These are phyloP conservation scores for Byasa hedistus DNA, from an alignment of 2,888 invertebrate genomes.

Conservation along the genomic window DNA sequence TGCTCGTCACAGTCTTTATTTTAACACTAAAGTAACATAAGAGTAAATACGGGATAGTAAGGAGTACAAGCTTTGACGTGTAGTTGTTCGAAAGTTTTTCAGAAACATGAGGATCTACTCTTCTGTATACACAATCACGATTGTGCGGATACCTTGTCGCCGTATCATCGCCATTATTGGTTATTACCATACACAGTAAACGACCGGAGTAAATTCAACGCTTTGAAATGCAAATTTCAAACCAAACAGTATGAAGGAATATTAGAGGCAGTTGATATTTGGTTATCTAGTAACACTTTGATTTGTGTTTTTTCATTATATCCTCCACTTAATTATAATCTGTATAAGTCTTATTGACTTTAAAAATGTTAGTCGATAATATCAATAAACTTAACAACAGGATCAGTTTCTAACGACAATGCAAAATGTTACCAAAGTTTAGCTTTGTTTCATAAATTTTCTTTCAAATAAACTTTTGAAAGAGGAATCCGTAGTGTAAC, in stretches of 20 bases:
- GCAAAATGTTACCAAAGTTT: too few relatives aligned
- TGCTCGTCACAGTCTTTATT: neutral
- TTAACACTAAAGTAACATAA: neutral
- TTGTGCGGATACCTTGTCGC: neutral
- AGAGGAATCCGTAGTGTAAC: too few relatives aligned
- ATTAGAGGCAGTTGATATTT: neutral
- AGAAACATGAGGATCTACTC: neutral
- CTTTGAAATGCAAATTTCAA: neutral
- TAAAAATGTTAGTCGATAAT: too few relatives aligned
- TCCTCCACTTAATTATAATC: too few relatives aligned
- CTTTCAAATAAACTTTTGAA: too few relatives aligned
- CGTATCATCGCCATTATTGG: conserved; percentile 1
- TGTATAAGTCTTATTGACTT: too few relatives aligned
- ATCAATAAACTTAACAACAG: too few relatives aligned
- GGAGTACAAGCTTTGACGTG: neutral
- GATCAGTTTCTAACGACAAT: too few relatives aligned
- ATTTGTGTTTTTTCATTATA: too few relatives aligned
- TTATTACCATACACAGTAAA: conserved; percentile 1
- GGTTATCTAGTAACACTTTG: neutral
- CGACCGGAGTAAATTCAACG: neutral
- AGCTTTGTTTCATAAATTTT: too few relatives aligned
- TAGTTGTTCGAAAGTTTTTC: neutral
- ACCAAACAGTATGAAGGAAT: neutral
- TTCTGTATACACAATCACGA: neutral
- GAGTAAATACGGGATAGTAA: neutral